Base-by-base conservation (phyloP, 2,888 invertebrate genomes). In the Phania funesta region DNA sequence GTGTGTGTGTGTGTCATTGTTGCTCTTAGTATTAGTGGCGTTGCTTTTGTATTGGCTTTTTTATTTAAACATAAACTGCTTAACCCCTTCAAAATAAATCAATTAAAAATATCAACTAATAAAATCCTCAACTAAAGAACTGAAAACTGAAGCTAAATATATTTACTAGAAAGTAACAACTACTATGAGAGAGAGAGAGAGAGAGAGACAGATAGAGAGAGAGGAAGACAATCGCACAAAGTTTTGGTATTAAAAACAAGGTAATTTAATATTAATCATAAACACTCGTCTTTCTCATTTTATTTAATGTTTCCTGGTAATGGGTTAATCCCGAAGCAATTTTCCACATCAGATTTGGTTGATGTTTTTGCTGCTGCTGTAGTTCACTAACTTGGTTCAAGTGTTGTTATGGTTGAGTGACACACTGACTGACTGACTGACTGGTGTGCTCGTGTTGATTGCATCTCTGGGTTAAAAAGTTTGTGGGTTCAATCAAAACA, bases 271-370 rank as follows among this genome's bases (percentile, higher is more conserved):
- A 38, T 46, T n/a, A 3, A 48, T 46, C 26, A 48, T n/a, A n/a
- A n/a, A 26, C 46, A 60, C 7, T n/a, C 35, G 46, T 16, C 26
- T 16, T 41, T 16, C 5, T n/a, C n/a, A n/a, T n/a, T n/a, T n/a
- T n/a, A n/a, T 8, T 26, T 48, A 38, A 35, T 50, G 44, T 44
- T 64, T 74, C 24, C 32, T 64, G 52, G 52, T 18, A 74, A 52
- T 20, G 80, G 77, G 73, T 81, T 81, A 81, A 80, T 64, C 62
- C 54, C 9, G 50, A 35, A 71, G 60, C 81, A 81, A 68, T 81
- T 81, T 77, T 68, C 67, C 74, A 68, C 68, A 68, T 41, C 60
- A 74, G 77, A 60, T 76, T 60, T 71, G 71, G 64, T 60, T 80
- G 38, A 48, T 80, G 64, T 76, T 71, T 54, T 71, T 76, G 29